These are phyloP conservation scores for Hylaeus volcanicus DNA, from an alignment of 1,140 invertebrate genomes.

Conservation along the genomic window DNA sequence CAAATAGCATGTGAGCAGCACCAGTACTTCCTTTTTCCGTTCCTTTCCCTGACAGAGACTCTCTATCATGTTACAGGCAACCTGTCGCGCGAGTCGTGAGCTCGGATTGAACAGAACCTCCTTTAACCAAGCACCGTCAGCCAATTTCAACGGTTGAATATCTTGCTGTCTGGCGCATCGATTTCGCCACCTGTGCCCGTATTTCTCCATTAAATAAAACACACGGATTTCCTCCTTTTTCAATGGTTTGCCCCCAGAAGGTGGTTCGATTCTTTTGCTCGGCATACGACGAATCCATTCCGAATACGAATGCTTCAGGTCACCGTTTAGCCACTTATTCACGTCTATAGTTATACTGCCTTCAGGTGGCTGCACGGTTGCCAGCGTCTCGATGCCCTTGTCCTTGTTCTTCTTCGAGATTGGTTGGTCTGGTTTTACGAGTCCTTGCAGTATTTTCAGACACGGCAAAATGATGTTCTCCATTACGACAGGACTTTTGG, in stretches of 20 bases:
- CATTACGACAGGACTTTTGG: constrained; percentile 87
- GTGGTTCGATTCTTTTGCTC: constrained; percentile 68
- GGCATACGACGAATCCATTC: constrained; percentile 86
- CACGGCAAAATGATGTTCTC: constrained; percentile 91
- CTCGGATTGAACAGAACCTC: constrained; percentile 95
- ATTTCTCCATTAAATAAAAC: constrained; percentile 89
- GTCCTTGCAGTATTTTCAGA: constrained; percentile 89
- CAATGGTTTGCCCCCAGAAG: constrained; percentile 66
- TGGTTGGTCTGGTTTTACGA: constrained; percentile 87
- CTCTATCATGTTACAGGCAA: constrained; percentile 94
- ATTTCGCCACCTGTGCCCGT: constrained; percentile 84
- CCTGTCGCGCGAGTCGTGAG: constrained; percentile 92
- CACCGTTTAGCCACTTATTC: constrained; percentile 88
- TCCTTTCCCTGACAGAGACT: constrained; percentile 88
- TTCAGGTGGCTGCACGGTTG: constrained; percentile 81
- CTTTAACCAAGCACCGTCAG: constrained; percentile 90
- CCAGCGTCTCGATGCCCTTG: constrained; percentile 81
- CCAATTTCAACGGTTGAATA: constrained; percentile 80
- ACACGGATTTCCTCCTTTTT: constrained; percentile 81
- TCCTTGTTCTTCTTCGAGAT: constrained; percentile 82
- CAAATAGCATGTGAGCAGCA: constrained; percentile 93
- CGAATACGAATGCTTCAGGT: constrained; percentile 86
- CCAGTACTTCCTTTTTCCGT: constrained; percentile 88
- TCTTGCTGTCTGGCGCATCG: constrained; percentile 73
- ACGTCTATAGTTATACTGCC: constrained; percentile 87